phyloP scores from a whole-genome alignment of 2,888 invertebrate genomes.

The Celastrina argiolus region DNA sequence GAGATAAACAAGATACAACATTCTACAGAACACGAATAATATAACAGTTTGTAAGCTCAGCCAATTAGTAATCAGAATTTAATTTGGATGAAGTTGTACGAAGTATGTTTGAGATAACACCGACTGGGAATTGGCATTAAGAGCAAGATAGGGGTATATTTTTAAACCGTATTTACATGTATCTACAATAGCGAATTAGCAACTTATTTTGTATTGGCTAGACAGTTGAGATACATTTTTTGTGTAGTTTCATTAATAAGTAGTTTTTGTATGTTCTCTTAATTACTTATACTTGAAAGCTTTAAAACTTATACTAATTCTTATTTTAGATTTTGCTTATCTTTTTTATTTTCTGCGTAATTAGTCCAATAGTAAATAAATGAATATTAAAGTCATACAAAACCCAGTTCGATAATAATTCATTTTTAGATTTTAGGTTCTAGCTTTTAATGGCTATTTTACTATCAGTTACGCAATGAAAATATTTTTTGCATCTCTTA shows the following conservation, averaged over 20 bases:
- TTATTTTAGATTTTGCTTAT: too few relatives aligned
- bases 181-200: constrained; percentile 21
- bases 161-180: constrained; percentile 27
- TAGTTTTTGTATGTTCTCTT: too few relatives aligned
- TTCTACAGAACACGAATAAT: constrained; percentile 39
- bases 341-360: too few relatives aligned
- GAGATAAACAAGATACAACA: constrained; percentile 27
- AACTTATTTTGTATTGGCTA: constrained; percentile 19
- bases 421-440: too few relatives aligned
- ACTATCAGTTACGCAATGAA: too few relatives aligned
- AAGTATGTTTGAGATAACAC: constrained; percentile 33
- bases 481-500: too few relatives aligned
- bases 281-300: too few relatives aligned
- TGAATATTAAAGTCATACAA: too few relatives aligned
- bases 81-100: constrained; percentile 48
- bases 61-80: constrained; percentile 60
- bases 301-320: too few relatives aligned
- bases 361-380: too few relatives aligned
- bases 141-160: constrained; percentile 31
- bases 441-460: too few relatives aligned
- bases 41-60: constrained; percentile 45
- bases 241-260: background rate
- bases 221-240: background rate
- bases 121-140: constrained; percentile 33
- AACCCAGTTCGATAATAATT: too few relatives aligned